Conservation (phyloP, 35 echinoderm and acorn worm species). For the Ptychodera flava region DNA sequence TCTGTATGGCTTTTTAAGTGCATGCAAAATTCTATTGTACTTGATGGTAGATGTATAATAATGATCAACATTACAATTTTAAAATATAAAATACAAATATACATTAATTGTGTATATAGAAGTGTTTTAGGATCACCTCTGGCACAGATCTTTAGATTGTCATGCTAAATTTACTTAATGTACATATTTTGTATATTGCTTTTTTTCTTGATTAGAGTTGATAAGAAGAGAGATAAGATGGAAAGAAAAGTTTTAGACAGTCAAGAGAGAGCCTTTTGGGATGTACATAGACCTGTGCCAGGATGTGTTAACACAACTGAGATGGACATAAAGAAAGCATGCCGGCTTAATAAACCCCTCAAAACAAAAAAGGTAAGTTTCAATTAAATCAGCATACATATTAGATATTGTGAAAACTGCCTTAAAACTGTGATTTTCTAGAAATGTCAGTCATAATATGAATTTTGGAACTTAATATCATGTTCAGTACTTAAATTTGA, state of each 20-base stretch:
- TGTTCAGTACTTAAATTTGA: not conserved
- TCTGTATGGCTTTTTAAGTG: too few relatives aligned
- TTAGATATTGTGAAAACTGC: too few relatives aligned
- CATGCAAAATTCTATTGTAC: too few relatives aligned
- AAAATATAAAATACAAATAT: too few relatives aligned
- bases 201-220: constrained; percentile 52
- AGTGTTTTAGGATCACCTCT: too few relatives aligned
- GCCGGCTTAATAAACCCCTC: constrained; percentile 83
- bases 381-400: too few relatives aligned
- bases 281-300: constrained; percentile 94
- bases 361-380: constrained; percentile 97
- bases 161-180: too few relatives aligned
- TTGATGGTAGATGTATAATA: too few relatives aligned
- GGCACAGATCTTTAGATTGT: too few relatives aligned
- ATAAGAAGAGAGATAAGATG: constrained; percentile 99
- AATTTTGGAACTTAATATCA: not conserved
- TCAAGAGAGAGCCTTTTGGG: constrained; percentile 99
- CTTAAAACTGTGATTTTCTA: too few relatives aligned
- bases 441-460: not conserved
- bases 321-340: constrained; percentile 97
- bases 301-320: constrained; percentile 98
- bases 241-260: constrained; percentile 96
- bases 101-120: too few relatives aligned
- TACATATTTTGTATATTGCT: too few relatives aligned
- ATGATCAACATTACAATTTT: not conserved